Base-by-base conservation (phyloP, 2,113 vertebrate species). In the Semnornis frantzii region DNA sequence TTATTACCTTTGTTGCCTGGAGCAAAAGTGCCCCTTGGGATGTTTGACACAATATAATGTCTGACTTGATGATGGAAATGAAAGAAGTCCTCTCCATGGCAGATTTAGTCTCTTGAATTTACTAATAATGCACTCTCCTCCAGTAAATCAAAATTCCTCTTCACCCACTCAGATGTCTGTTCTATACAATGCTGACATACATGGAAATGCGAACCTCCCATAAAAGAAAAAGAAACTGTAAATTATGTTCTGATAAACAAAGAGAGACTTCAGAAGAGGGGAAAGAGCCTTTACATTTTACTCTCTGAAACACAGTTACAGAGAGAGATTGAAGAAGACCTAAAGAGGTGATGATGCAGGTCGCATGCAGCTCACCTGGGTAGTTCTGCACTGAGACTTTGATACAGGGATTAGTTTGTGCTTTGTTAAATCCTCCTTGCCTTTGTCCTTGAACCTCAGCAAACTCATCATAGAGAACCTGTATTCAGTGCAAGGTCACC, bases 21-120 rank as follows among this genome's bases (percentile, higher is more conserved):
- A 94, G 90, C 54, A 94, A 93, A 94, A 91, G 62, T 7, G 2
- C 7, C 90, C 54, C 85, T 66, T 88, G 94, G 94, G 91, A 88
- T 85, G 46, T 88, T 72, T 94, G 69, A 94, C 95, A 96, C 62
- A 34, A 73, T 89, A 90, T 88, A 91, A 75, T 78, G 82, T 85
- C 87, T 95, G 93, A 85, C 65, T 83, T 91, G 76, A 77, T 89
- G 91, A 93, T 80, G 82, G 60, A 96, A 95, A 93, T 87, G 94
- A 92, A 95, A 90, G 87, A 95, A 94, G 82, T 69, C 90, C 79
- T 86, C 79, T 90, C 73, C 24, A 34, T 82, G 91, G 70, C 91
- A 95, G 93, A 92, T 92, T 95, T 96, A 97, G 70, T 94, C 82
- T 85, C 85, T 83, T 86, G 91, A 94, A 96, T 94, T 90, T 92